Conservation (phyloP, 2,888 invertebrate species). For the Acanthosoma haemorrhoidale region DNA sequence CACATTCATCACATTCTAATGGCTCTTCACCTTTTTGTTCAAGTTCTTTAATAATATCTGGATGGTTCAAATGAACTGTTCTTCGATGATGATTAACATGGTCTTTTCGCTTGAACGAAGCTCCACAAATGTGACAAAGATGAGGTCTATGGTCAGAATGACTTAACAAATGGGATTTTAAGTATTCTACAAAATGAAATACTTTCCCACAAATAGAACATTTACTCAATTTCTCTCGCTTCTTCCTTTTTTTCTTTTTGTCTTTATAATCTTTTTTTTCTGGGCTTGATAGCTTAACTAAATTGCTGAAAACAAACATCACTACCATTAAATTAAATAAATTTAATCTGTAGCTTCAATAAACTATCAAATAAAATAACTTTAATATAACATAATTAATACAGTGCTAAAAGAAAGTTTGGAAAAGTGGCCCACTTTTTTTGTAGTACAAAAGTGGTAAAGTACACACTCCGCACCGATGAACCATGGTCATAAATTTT, state of each 20-base stretch:
- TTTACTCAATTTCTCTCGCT: constrained; percentile 28
- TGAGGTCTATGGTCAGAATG: constrained; percentile 35
- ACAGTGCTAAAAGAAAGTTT: too few relatives aligned
- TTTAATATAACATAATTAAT: too few relatives aligned
- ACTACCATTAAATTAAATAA: not conserved
- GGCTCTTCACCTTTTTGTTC: constrained; percentile 30
- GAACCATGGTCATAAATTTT: too few relatives aligned
- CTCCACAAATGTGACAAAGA: constrained; percentile 35
- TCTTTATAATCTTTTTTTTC: not conserved
- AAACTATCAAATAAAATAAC: too few relatives aligned
- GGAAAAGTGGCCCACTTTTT: too few relatives aligned
- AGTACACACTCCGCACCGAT: too few relatives aligned
- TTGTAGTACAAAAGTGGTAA: too few relatives aligned
- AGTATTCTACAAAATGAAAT: constrained; percentile 33
- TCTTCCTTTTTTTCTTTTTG: constrained; percentile 24
- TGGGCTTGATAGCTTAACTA: not conserved
- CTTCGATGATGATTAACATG: constrained; percentile 37
- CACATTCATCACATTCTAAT: constrained; percentile 38
- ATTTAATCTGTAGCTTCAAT: not conserved
- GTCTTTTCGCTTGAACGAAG: constrained; percentile 38
- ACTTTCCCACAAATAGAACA: constrained; percentile 35
- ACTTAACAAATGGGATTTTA: constrained; percentile 32
- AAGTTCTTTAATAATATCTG: constrained; percentile 30
- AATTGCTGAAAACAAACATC: not conserved
- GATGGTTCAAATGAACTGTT: constrained; percentile 35